Conservation (phyloP, 2,888 invertebrate species). For the Stramonita haemastoma region DNA sequence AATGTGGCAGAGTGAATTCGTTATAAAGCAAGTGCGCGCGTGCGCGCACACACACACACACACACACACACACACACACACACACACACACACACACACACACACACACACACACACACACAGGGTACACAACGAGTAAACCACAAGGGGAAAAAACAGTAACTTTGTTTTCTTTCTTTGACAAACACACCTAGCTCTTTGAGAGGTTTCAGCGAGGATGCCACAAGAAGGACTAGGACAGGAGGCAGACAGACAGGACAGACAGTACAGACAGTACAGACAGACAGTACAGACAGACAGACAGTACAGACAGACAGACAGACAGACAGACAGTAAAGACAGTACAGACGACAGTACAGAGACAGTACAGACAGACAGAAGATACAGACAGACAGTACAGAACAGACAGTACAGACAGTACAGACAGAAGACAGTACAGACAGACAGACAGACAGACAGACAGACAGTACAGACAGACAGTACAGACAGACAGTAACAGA, state of each 20-base stretch:
- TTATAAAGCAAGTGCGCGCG: no score
- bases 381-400: no score
- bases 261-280: neutral
- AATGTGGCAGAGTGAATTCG: no score
- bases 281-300: neutral
- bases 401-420: neutral
- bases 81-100: neutral
- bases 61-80: neutral
- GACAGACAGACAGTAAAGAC: no score
- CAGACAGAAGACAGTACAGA: neutral
- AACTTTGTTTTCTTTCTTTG: no score
- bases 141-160: neutral
- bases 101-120: no score
- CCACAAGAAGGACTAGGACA: no score
- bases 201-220: no score
- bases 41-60: no score
- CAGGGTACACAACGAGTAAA: neutral
- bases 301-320: slow-evolving; percentile 9
- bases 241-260: neutral
- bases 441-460: no score
- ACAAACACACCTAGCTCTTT: no score
- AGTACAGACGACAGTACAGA: neutral
- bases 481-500: neutral
- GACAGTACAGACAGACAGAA: neutral
- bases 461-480: no score